These are phyloP conservation scores for Melinopterus prodromus DNA, from an alignment of 2,888 invertebrate species.

Conservation along the genomic window DNA sequence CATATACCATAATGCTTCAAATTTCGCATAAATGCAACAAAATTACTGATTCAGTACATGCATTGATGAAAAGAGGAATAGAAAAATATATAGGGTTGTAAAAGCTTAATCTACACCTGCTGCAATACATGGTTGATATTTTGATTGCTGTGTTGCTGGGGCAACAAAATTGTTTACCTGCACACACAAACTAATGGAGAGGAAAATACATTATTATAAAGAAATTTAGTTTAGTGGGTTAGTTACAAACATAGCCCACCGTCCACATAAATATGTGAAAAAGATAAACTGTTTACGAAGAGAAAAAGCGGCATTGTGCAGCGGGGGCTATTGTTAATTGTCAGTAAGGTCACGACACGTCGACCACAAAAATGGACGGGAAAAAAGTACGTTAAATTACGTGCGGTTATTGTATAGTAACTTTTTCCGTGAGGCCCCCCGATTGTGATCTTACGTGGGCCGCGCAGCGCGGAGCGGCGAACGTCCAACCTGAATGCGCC, in stretches of 20 bases:
- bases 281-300: neutral
- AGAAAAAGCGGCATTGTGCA: neutral
- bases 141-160: too few species aligned
- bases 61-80: too few species aligned
- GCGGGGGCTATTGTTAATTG: neutral
- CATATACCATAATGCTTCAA: too few species aligned
- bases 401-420: neutral
- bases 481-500: constrained; percentile 30
- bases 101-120: too few species aligned
- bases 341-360: neutral
- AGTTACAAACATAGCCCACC: neutral
- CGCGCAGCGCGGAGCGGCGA: constrained; percentile 10
- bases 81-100: too few species aligned
- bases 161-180: too few species aligned
- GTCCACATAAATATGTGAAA: neutral
- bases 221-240: neutral
- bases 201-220: neutral
- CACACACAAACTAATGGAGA: too few species aligned
- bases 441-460: constrained; percentile 13
- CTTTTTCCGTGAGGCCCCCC: constrained; percentile 16
- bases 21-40: too few species aligned
- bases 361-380: neutral
- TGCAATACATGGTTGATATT: too few species aligned
- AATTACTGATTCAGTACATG: too few species aligned
- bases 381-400: neutral